Evolutionary conservation across 2,888 invertebrate species (phyloP).

Genomic region (Drosophila koepferae): DNA sequence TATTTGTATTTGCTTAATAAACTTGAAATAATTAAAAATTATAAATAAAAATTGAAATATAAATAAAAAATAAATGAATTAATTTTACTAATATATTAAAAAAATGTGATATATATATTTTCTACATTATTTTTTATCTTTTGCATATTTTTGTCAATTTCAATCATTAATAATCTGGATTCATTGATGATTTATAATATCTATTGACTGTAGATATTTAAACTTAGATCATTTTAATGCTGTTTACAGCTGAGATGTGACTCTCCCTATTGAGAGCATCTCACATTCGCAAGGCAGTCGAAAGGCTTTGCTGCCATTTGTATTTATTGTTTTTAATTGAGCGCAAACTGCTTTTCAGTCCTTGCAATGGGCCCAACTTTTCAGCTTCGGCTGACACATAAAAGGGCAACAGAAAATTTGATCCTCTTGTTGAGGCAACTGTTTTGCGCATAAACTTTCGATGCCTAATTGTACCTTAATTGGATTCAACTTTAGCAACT

Average conservation of each 20-base stretch:
- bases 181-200: too few relatives aligned
- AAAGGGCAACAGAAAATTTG: constrained; percentile 19
- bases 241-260: not conserved
- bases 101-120: too few relatives aligned
- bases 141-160: too few relatives aligned
- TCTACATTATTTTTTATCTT: too few relatives aligned
- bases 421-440: constrained; percentile 29
- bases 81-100: too few relatives aligned
- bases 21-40: too few relatives aligned
- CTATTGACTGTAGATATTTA: too few relatives aligned
- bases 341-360: constrained; percentile 14
- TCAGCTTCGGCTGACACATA: constrained; percentile 25
- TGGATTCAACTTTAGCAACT: constrained; percentile 35
- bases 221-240: not conserved
- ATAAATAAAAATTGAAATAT: too few relatives aligned
- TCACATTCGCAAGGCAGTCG: not conserved
- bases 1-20: too few relatives aligned
- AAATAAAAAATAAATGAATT: too few relatives aligned
- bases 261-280: not conserved
- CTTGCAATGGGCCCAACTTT: constrained; percentile 11
- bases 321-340: constrained; percentile 46
- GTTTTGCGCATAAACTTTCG: constrained; percentile 33
- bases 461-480: constrained; percentile 42
- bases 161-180: too few relatives aligned
- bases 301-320: not conserved